Evolutionary conservation across 2,888 invertebrate species (phyloP).

Genomic region (Margaritifera margaritifera): DNA sequence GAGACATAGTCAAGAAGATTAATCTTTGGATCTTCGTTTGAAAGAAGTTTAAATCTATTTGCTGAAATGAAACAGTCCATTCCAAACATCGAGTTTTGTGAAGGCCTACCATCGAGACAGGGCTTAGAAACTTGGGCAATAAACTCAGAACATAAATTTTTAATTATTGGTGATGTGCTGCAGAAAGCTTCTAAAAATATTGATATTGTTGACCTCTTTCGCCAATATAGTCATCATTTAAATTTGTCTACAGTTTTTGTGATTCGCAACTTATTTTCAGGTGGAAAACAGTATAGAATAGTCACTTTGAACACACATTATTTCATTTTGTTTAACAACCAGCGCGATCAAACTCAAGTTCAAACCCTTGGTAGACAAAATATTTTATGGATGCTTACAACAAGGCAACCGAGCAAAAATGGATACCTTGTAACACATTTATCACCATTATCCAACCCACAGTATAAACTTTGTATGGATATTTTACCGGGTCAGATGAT

Average conservation of each 20-base stretch:
- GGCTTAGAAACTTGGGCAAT: slow-evolving; percentile 30
- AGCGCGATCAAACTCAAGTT: slow-evolving; percentile 31
- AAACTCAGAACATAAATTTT: slow-evolving; percentile 21
- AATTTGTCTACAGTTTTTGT: slow-evolving; percentile 34
- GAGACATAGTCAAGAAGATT: too few species aligned
- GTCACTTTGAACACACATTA: slow-evolving; percentile 38
- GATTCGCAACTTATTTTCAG: slow-evolving; percentile 35
- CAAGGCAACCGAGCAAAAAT: slow-evolving; percentile 23
- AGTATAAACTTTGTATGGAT: slow-evolving; percentile 20
- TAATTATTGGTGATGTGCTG: slow-evolving; percentile 34
- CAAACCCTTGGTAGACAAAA: slow-evolving; percentile 28
- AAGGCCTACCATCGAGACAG: slow-evolving; percentile 31
- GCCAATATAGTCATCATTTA: slow-evolving; percentile 30
- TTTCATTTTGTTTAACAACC: slow-evolving; percentile 32
- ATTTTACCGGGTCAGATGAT: slow-evolving; percentile 22
- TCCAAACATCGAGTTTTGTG: slow-evolving; percentile 19
- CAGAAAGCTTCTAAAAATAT: slow-evolving; percentile 23
- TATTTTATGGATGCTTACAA: slow-evolving; percentile 35
- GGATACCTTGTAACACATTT: slow-evolving; percentile 32
- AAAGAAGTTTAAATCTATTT: too few species aligned
- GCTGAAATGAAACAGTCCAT: slow-evolving; percentile 22
- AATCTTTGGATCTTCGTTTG: too few species aligned
- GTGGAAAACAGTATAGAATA: slow-evolving; percentile 36
- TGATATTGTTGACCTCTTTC: slow-evolving; percentile 30
- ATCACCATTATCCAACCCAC: slow-evolving; percentile 14